These are phyloP conservation scores for Fragum sueziense DNA, from an alignment of 2,888 invertebrate genomes.

Conservation along the genomic window DNA sequence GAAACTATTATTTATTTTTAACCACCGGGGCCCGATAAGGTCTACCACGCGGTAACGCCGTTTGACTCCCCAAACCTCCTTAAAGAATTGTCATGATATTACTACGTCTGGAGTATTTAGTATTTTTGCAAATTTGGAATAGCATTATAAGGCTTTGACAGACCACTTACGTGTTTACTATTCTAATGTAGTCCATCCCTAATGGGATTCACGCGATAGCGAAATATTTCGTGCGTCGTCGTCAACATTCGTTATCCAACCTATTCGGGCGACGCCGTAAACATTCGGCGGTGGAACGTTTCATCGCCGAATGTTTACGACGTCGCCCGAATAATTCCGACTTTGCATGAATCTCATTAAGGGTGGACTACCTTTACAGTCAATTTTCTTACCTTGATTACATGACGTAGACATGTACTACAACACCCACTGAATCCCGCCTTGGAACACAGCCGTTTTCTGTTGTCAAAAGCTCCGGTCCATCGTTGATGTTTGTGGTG, in stretches of 20 bases:
- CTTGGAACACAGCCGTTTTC: conserved; percentile 1
- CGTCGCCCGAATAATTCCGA: no score
- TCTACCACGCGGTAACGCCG: no score
- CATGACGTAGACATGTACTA: not conserved
- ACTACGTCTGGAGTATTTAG: not conserved
- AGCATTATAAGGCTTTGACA: not conserved
- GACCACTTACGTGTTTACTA: not conserved
- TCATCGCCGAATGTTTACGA: no score
- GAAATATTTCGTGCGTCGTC: not conserved
- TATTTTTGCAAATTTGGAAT: not conserved
- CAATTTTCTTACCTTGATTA: not conserved
- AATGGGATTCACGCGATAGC: no score
- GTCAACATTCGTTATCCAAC: not conserved
- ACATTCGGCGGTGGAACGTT: no score
- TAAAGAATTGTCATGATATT: not conserved
- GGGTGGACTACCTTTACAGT: no score
- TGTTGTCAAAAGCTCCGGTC: not conserved
- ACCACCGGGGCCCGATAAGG: no score
- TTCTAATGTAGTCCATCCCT: no score
- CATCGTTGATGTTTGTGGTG: not conserved
- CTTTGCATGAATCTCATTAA: no score
- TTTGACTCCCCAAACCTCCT: no score
- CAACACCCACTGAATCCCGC: conserved; percentile 14
- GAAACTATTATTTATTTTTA: no score
- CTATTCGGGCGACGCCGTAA: no score